These are phyloP conservation scores for Melanotaenia duboulayi DNA, from an alignment of 2,113 vertebrate genomes.

Conservation along the genomic window DNA sequence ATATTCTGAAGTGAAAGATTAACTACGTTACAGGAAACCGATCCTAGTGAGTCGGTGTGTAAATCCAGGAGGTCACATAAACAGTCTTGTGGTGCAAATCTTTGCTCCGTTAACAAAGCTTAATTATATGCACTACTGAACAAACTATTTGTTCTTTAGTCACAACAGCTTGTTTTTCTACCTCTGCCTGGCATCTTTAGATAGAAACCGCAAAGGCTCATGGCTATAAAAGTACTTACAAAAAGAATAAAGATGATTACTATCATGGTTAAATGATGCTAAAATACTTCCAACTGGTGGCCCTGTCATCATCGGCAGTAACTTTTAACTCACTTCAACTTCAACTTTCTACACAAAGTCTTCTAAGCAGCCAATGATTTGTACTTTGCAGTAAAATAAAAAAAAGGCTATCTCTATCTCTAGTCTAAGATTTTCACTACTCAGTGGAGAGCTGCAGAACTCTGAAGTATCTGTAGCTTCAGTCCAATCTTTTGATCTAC, in stretches of 20 bases:
- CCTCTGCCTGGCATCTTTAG: background rate
- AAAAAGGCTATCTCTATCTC: no score
- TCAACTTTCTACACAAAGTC: background rate
- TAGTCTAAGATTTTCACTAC: background rate
- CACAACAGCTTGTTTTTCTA: background rate
- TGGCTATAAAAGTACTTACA: background rate
- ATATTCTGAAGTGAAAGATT: no score
- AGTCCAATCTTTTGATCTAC: slow-evolving; percentile 69
- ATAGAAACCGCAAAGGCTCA: background rate
- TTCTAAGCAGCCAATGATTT: background rate
- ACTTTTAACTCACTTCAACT: background rate
- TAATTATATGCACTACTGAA: no score
- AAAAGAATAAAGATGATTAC: background rate
- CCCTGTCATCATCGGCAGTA: background rate
- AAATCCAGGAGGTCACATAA: no score
- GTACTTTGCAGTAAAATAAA: background rate
- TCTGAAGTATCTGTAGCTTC: slow-evolving; percentile 38
- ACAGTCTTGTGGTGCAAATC: no score
- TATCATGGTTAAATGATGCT: background rate
- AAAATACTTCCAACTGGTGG: background rate
- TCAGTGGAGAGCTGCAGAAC: slow-evolving; percentile 1
- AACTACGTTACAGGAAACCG: no score
- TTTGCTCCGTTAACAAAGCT: no score
- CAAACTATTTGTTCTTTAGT: background rate
- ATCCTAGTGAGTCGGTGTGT: no score